phyloP scores from a whole-genome alignment of 2,797 vertebrate genomes.

The Enteromius argenteus region DNA sequence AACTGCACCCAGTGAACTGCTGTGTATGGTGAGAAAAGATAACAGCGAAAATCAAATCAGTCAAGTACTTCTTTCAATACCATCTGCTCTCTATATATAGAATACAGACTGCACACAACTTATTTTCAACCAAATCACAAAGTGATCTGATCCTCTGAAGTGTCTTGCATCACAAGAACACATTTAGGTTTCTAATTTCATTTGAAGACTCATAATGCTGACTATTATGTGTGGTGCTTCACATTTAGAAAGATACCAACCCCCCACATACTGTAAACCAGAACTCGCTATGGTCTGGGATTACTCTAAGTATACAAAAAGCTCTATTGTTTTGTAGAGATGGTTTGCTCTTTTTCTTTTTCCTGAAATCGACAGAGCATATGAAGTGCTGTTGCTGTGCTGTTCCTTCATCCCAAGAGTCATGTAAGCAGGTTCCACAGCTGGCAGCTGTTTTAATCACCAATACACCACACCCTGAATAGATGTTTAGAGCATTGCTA shows the following conservation, averaged over 20 bases:
- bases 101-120: constrained; percentile 24
- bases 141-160: neutral
- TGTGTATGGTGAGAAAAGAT: constrained; percentile 15
- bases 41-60: constrained; percentile 24
- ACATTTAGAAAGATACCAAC: neutral
- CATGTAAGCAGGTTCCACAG: neutral
- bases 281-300: neutral
- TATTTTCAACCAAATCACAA: constrained; percentile 26
- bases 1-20: neutral
- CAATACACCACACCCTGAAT: constrained; percentile 18
- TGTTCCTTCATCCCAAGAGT: constrained; percentile 12
- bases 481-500: constrained; percentile 3
- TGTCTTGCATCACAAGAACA: constrained; percentile 4
- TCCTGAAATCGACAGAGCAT: constrained; percentile 41
- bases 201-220: neutral
- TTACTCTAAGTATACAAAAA: neutral
- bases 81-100: constrained; percentile 46
- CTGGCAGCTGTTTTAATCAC: constrained; percentile 24
- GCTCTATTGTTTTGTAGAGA: constrained; percentile 22
- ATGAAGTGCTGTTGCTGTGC: neutral
- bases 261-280: neutral
- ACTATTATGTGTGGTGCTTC: neutral
- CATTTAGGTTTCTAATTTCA: constrained; percentile 20
- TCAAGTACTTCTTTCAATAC: constrained; percentile 28
- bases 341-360: constrained; percentile 21